Conservation (phyloP, 2,113 vertebrate genomes). For the Danio rerio region DNA sequence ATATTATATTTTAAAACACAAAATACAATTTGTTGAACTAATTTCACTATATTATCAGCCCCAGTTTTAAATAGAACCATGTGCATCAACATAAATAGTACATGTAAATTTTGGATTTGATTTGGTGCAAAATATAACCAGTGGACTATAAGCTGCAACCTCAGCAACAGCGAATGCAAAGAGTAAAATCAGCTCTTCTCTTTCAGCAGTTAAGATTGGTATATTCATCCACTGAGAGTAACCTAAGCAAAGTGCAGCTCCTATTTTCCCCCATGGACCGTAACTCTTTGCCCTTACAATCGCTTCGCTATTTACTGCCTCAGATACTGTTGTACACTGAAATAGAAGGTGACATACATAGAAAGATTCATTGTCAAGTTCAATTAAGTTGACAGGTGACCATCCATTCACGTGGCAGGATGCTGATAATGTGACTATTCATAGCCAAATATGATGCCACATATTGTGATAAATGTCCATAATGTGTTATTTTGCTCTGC, state of each 20-base stretch:
- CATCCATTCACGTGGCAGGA: not conserved
- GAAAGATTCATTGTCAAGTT: slow-evolving; percentile 10
- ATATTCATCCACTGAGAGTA: slow-evolving; percentile 15
- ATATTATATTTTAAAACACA: too few relatives aligned
- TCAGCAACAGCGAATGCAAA: not conserved
- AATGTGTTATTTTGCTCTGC: not conserved
- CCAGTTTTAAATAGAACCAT: too few relatives aligned
- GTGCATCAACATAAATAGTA: not conserved
- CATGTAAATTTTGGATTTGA: not conserved
- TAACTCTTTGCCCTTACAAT: not conserved
- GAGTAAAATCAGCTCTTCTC: not conserved
- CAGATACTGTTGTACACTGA: not conserved
- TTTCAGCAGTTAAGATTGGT: not conserved
- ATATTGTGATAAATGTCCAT: not conserved
- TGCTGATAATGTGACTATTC: not conserved
- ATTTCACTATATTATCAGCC: too few relatives aligned
- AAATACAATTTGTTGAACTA: too few relatives aligned
- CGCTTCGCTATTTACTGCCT: not conserved
- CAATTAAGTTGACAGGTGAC: not conserved
- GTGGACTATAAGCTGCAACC: not conserved
- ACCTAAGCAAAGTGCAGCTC: not conserved
- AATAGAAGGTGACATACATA: not conserved
- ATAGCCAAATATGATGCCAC: not conserved
- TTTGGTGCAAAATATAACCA: not conserved
- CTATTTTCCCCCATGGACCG: not conserved